Evolutionary conservation across 37 sponge, comb jelly and placozoan species (phyloP).

Genomic region (Lycopodina hypogea): DNA sequence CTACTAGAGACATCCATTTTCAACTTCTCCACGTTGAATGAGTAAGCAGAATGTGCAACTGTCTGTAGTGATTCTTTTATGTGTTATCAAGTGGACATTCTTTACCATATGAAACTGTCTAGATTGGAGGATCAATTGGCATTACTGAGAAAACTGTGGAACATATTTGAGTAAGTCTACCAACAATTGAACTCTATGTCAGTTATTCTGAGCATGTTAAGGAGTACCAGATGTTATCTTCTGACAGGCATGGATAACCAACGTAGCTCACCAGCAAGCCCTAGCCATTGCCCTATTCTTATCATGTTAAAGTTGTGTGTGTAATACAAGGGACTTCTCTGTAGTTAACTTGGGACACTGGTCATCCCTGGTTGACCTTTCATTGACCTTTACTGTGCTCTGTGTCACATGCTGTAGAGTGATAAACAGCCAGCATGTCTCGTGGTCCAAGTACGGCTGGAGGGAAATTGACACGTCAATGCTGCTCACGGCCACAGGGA

Average conservation of each 20-base stretch:
- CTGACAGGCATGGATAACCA: too few relatives aligned
- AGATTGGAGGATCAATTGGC: constrained; percentile 62
- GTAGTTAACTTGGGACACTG: too few relatives aligned
- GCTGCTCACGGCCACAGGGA: constrained; percentile 29
- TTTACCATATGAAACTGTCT: neutral
- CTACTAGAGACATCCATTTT: constrained; percentile 79
- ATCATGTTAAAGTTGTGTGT: too few relatives aligned
- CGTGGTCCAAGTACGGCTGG: constrained; percentile 50
- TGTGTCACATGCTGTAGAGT: too few relatives aligned
- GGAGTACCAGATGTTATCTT: too few relatives aligned
- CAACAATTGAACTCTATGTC: neutral
- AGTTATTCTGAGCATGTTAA: too few relatives aligned
- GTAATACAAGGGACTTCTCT: too few relatives aligned
- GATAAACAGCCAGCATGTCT: constrained; percentile 23
- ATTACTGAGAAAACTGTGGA: constrained; percentile 38
- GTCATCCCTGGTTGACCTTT: too few relatives aligned
- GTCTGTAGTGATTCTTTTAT: neutral
- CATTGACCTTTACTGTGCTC: too few relatives aligned
- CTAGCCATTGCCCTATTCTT: too few relatives aligned
- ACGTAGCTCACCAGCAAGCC: neutral
- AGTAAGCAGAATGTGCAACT: constrained; percentile 30
- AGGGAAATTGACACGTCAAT: constrained; percentile 25
- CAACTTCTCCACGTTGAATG: constrained; percentile 73
- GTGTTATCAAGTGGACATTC: neutral
- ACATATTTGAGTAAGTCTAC: constrained; percentile 42